A percentile compares a stretch with the other conserved stretches of the same genome.
These are phyloP conservation scores for Platycnemis pennipes DNA, from an alignment of 2,888 invertebrate genomes.

Conservation along the genomic window DNA sequence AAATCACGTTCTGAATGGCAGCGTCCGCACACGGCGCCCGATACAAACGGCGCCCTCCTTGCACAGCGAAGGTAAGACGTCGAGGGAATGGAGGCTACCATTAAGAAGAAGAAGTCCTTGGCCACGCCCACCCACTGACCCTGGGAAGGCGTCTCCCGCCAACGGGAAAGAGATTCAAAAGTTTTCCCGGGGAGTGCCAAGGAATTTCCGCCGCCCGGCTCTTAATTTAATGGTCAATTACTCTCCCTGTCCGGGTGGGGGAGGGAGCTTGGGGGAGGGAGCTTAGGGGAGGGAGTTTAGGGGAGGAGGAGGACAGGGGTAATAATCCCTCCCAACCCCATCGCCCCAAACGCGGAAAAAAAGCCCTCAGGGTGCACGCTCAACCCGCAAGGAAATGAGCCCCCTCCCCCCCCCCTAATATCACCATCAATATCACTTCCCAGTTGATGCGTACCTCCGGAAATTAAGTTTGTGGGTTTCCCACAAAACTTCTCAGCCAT, in stretches of 20 bases:
- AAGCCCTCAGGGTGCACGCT: neutral
- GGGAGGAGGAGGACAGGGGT: neutral
- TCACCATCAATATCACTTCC: constrained; percentile 39
- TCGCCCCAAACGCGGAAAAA: neutral
- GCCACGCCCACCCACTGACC: neutral
- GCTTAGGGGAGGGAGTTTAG: neutral
- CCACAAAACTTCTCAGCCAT: neutral
- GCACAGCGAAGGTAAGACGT: no score
- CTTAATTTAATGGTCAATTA: constrained; percentile 39
- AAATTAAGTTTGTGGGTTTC: constrained; percentile 19
- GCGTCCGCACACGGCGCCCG: no score
- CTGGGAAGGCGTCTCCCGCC: no score
- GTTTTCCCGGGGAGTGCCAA: neutral
- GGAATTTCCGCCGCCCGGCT: neutral
- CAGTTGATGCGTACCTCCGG: neutral
- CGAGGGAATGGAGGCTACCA: no score
- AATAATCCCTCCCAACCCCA: constrained; percentile 1
- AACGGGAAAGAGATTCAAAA: neutral
- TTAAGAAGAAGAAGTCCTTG: neutral
- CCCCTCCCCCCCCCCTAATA: neutral
- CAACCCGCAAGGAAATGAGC: neutral
- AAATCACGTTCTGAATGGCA: no score
- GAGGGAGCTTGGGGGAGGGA: neutral
- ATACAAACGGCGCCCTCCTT: no score
- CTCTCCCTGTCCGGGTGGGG: neutral